Evolutionary conservation across 1,140 invertebrate genomes (phyloP), one percentile per base, ranked within the genome.

Genomic region (Caerostris extrusa): DNA sequence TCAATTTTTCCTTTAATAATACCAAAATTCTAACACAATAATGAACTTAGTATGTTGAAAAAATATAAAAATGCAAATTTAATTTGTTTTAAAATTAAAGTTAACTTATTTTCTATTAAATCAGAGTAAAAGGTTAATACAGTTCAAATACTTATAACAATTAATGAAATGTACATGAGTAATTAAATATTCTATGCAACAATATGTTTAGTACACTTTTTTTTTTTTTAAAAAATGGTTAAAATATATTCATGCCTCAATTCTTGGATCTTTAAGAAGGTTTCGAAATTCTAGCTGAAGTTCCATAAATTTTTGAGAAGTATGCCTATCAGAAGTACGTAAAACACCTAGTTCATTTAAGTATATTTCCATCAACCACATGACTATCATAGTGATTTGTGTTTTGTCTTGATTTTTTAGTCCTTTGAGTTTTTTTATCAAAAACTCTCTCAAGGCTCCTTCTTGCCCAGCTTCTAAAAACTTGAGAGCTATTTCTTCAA

Each of bases 281-380:
- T 93, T 71, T 53, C 96, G 95, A 95, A 99, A 98, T 95, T 98
- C 97, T 91, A 97, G 97, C 95, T 98, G 97, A n/a, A 98, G 95
- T 61, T 97, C 96, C 5, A 96, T 96, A 95, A 97, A 98, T 89
- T 97, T 96, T 95, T 96, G 93, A 94, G 95, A 94, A 94, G 97
- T 96, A 87, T 97, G 96, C 19, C 97, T 96, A 0, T 96, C 97
- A 56, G 96, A 96, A 77, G 97, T 97, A 6, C 94, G 58, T 3
- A 98, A 95, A 57, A 97, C 95, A 86, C 98, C 97, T 95, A 99
- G 97, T 96, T 99, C 97, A 95, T 98, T 98, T 94, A 99, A 96
- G 96, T 98, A 99, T 50, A 99, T 96, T 96, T 99, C 99, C 7
- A 98, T 97, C 82, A 99, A 97, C 98, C 99, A 99, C 61, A 99